Conservation (phyloP, 1,140 invertebrate species). For the Coenobita brevimanus region DNA sequence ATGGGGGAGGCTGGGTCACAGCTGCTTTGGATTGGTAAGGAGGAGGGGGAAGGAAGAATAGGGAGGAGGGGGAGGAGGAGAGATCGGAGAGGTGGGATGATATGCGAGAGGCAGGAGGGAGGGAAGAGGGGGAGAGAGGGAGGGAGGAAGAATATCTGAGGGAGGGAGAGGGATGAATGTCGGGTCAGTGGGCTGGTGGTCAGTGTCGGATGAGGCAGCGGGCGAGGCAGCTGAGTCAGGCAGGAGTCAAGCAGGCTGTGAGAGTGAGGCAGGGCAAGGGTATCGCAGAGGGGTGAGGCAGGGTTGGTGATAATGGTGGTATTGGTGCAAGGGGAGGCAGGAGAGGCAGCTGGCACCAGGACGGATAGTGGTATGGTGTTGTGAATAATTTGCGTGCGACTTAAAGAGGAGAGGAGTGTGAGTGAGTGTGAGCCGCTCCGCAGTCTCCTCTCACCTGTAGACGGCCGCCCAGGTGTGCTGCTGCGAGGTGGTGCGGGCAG, state of each 20-base stretch:
- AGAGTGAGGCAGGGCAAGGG: too few relatives aligned
- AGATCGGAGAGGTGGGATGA: neutral
- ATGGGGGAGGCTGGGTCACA: too few relatives aligned
- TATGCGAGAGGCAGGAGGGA: too few relatives aligned
- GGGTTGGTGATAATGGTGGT: too few relatives aligned
- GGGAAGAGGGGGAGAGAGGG: too few relatives aligned
- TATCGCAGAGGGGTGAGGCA: too few relatives aligned
- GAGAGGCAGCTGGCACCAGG: too few relatives aligned
- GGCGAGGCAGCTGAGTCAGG: neutral
- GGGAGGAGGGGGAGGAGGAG: neutral
- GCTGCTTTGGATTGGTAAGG: neutral
- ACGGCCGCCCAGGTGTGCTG: neutral
- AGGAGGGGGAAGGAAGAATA: neutral
- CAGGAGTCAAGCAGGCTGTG: too few relatives aligned
- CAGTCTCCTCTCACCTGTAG: too few relatives aligned
- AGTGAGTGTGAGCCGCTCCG: neutral
- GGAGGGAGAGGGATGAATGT: neutral
- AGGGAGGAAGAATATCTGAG: too few relatives aligned
- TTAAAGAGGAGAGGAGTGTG: slow-evolving; percentile 32
- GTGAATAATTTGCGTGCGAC: slow-evolving; percentile 34
- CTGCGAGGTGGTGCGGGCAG: neutral
- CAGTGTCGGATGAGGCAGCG: neutral
- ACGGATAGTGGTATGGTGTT: neutral
- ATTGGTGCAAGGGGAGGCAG: too few relatives aligned
- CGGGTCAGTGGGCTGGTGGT: slow-evolving; percentile 3